Base-by-base conservation (phyloP, 1,140 invertebrate species). In the Lepidurus couesii region DNA sequence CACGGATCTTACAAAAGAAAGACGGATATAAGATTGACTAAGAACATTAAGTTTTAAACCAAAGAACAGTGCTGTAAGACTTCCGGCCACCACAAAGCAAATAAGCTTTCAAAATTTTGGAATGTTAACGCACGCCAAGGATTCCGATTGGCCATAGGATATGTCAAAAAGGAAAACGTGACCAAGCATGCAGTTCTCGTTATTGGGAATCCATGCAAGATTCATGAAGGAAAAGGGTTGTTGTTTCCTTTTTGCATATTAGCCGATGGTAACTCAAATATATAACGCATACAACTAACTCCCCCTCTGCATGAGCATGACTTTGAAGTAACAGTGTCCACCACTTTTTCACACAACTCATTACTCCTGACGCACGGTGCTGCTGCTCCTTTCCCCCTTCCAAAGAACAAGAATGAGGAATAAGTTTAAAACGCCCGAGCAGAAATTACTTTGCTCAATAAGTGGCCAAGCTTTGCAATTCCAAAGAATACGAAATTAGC, bases 91-190 rank as follows among this genome's bases (percentile, higher is more conserved):
- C n/a, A 13, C 6, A 21, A 65, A 65, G 16, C 53, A 34, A 34
- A 34, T 34, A 3, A 34, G 34, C 34, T 34, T 34, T 34, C n/a
- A 9, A 7, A 65, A 21, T 65, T 13, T 65, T 0, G 53, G 53
- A 65, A 65, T 65, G 16, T 65, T 13, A 16, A 65, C 16, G 16
- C 21, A n/a, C 16, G 53, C 16, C 16, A 65, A 13, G 21, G 21
- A 65, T n/a, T 65, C 21, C 53, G 53, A 65, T 65, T 65, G 53
- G 53, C 53, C 53, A 65, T 65, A 65, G 53, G 53, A 65, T 65
- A 65, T 7, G 53, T 65, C 53, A 65, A 65, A 65, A 65, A 65
- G 21, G 53, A 65, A 65, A n/a, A 65, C 53, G 53, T 65, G 53
- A 65, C 53, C 53, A 21, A 65, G 53, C 53, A 65, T 65, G 53